phyloP scores from a whole-genome alignment of 1,140 invertebrate species.

The Dinoponera quadriceps region DNA sequence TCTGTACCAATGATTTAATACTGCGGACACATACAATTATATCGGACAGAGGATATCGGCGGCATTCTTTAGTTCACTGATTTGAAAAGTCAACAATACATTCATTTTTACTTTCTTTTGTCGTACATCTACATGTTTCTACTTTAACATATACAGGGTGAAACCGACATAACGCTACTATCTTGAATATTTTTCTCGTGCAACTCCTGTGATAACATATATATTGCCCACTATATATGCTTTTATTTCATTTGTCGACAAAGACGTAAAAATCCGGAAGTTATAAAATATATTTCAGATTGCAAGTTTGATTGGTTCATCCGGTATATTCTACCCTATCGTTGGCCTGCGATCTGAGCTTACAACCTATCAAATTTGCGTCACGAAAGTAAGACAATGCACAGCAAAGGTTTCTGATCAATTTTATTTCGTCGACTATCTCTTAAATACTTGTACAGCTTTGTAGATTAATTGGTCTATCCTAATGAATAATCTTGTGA shows the following conservation, averaged over 20 bases:
- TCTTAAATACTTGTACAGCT: constrained; percentile 78
- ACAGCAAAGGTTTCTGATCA: constrained; percentile 81
- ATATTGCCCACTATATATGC: not conserved
- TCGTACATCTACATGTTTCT: constrained; percentile 50
- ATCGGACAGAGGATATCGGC: constrained; percentile 52
- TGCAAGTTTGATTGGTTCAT: not conserved
- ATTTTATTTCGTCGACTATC: constrained; percentile 82
- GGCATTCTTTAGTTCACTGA: constrained; percentile 48
- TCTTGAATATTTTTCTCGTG: constrained; percentile 32
- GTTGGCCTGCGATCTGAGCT: constrained; percentile 14
- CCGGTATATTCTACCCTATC: not conserved
- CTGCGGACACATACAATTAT: constrained; percentile 78
- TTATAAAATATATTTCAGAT: constrained; percentile 24
- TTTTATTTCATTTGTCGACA: constrained; percentile 12
- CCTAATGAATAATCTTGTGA: constrained; percentile 20
- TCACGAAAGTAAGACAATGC: constrained; percentile 73
- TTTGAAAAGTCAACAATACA: constrained; percentile 71
- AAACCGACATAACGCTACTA: constrained; percentile 41
- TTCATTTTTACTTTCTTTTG: constrained; percentile 56
- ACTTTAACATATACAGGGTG: constrained; percentile 25
- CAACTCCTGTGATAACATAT: constrained; percentile 6
- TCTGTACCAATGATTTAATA: constrained; percentile 81
- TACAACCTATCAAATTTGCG: constrained; percentile 33
- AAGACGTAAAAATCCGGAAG: constrained; percentile 4
- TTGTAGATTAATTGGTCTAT: constrained; percentile 19